These are phyloP conservation scores for Pseudobourletiella spinata DNA, from an alignment of 1,140 invertebrate species.

Conservation along the genomic window DNA sequence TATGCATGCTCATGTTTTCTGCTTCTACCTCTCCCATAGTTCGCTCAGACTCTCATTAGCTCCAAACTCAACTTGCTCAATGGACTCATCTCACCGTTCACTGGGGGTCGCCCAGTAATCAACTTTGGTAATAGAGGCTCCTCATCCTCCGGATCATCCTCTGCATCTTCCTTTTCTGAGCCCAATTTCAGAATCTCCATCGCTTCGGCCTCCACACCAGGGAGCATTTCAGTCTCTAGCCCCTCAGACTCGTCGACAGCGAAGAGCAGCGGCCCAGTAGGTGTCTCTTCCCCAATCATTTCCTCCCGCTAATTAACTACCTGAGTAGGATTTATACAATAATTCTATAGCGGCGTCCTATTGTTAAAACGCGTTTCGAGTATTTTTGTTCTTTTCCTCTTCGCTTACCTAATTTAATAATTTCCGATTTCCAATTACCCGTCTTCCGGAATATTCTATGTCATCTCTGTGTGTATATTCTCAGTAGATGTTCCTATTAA, in stretches of 20 bases:
- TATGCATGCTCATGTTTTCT: no score
- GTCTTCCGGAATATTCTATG: no score
- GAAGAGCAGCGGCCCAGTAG: conserved; percentile 29
- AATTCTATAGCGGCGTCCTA: no score
- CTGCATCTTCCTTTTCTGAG: conserved; percentile 26
- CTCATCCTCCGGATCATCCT: background rate
- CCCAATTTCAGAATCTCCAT: conserved; percentile 35
- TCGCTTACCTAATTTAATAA: no score
- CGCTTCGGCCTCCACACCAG: conserved; percentile 19
- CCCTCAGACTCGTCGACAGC: conserved; percentile 10
- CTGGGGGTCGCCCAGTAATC: conserved; percentile 33
- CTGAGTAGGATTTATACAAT: no score
- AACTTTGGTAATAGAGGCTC: conserved; percentile 27
- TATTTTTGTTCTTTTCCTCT: background rate
- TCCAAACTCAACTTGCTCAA: conserved; percentile 35
- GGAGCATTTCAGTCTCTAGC: conserved; percentile 9
- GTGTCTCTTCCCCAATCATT: conserved; percentile 33
- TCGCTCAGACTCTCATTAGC: conserved; percentile 35
- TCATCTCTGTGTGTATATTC: no score
- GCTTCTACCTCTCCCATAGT: conserved; percentile 23
- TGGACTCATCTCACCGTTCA: conserved; percentile 35
- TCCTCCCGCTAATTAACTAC: conserved; percentile 2
- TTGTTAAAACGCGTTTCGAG: background rate
- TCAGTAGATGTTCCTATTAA: no score
- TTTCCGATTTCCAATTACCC: no score